These are phyloP conservation scores for Augiades crinisus DNA, from an alignment of 2,888 invertebrate genomes.

Conservation along the genomic window DNA sequence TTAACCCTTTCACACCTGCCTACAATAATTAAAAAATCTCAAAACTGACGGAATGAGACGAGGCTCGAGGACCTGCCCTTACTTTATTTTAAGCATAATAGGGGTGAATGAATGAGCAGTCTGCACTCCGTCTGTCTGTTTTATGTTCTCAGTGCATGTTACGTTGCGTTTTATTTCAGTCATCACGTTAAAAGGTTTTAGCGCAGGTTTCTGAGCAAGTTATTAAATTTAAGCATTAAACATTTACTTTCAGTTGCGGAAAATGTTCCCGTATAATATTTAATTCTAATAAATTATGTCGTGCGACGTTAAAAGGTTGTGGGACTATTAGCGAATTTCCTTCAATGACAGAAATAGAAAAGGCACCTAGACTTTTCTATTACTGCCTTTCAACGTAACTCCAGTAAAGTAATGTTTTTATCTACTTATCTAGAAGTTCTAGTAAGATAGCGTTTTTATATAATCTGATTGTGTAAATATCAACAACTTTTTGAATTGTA, in stretches of 20 bases:
- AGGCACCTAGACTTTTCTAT: no score
- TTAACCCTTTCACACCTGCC: slow-evolving; percentile 1
- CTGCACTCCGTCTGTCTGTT: slow-evolving; percentile 9
- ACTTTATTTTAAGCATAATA: slow-evolving; percentile 18
- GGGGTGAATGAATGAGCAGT: slow-evolving; percentile 18
- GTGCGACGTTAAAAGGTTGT: no score
- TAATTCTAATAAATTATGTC: no score
- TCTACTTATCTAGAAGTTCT: no score
- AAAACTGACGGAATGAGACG: background rate
- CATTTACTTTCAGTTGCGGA: background rate
- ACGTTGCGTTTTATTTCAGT: slow-evolving; percentile 16
- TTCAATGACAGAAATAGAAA: no score
- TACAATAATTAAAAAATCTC: slow-evolving; percentile 12
- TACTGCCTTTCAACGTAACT: no score
- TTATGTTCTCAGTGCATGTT: background rate
- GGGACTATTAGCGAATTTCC: no score
- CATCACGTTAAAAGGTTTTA: slow-evolving; percentile 16
- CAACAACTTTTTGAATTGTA: no score
- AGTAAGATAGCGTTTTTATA: no score
- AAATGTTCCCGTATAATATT: no score
- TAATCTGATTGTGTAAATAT: no score
- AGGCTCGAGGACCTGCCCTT: background rate
- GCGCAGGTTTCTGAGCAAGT: slow-evolving; percentile 1
- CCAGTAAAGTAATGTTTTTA: no score
- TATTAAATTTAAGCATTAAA: slow-evolving; percentile 6